These are phyloP conservation scores for Synanthedon myopaeformis DNA, from an alignment of 2,888 invertebrate species.

Conservation along the genomic window DNA sequence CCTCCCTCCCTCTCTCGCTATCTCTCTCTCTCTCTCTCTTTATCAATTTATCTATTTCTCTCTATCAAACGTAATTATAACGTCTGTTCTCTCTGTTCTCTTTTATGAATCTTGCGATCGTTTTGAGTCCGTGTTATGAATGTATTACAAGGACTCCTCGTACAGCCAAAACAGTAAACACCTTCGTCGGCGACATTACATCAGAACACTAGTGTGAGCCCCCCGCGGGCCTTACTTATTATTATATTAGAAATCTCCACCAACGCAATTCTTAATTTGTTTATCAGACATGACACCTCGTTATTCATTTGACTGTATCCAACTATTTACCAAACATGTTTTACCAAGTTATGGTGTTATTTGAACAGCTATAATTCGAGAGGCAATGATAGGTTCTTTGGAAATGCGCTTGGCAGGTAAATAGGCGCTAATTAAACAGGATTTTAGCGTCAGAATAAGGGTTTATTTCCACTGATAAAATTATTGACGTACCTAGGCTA, in stretches of 20 bases:
- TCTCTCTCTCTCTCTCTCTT: too few species aligned
- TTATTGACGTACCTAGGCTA: too few species aligned
- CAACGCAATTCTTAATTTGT: conserved; percentile 6
- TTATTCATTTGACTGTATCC: conserved; percentile 13
- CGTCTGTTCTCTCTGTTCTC: too few species aligned
- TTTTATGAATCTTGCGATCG: too few species aligned
- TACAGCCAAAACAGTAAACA: neutral
- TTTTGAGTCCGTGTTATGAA: too few species aligned
- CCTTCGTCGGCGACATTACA: neutral
- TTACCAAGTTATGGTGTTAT: neutral
- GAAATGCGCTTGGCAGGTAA: neutral
- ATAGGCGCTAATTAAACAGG: too few species aligned
- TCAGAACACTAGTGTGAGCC: neutral
- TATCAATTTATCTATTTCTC: too few species aligned
- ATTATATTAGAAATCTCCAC: conserved; percentile 8
- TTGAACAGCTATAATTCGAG: neutral
- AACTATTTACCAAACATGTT: conserved; percentile 7
- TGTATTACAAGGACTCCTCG: too few species aligned
- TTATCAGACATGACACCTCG: conserved; percentile 13
- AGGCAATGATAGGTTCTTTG: neutral
- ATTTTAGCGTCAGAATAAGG: too few species aligned
- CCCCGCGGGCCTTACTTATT: conserved; percentile 8
- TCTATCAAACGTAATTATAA: too few species aligned
- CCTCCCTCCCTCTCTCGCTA: neutral
- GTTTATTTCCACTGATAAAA: too few species aligned